Base-by-base conservation (phyloP, 2,113 vertebrate genomes). In the Pipra filicauda region DNA sequence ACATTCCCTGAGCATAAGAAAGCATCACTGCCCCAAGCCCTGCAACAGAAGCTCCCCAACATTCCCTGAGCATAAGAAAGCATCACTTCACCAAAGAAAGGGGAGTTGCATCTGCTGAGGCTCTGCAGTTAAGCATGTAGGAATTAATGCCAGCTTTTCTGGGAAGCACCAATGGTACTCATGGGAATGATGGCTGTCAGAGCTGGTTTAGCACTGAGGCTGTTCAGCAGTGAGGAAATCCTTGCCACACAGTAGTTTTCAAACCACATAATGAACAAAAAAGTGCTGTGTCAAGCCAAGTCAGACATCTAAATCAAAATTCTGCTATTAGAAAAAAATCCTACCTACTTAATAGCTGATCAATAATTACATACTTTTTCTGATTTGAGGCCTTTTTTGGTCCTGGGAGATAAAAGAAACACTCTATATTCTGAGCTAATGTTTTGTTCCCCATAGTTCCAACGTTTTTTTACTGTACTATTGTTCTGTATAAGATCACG, bases 131-230 rank as follows among this genome's bases (percentile, higher is more conserved):
- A 43, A 4, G 19, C 54, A 10, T 1, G 9, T 0, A 35, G 2
- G 1, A 73, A 9, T 22, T 8, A 11, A 6, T 0, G 0, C 16
- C 22, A 43, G 64, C 33, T 17, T 26, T 80, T 84, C 49, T 73
- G 80, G 72, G 84, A 64, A 79, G 67, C 52, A 71, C 62, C 41
- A 44, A 6, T 4, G 23, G 30, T 48, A n/a, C 52, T 54, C 33
- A 8, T 15, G 54, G 61, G 54, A 87, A 43, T 14, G 44, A 14
- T 2, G 26, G 39, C 66, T 72, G 37, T 12, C 79, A 75, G 43
- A 35, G 65, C 41, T 92, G 44, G 7, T 61, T 59, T 15, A 65
- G 78, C 67, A 78, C 72, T 11, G 22, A 30, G 16, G 11, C 66
- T 75, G 70, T 11, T n/a, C 21, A 58, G 55, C 43, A 27, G 35